Base-by-base conservation (phyloP, 2,113 vertebrate genomes). In the Cervus canadensis region DNA sequence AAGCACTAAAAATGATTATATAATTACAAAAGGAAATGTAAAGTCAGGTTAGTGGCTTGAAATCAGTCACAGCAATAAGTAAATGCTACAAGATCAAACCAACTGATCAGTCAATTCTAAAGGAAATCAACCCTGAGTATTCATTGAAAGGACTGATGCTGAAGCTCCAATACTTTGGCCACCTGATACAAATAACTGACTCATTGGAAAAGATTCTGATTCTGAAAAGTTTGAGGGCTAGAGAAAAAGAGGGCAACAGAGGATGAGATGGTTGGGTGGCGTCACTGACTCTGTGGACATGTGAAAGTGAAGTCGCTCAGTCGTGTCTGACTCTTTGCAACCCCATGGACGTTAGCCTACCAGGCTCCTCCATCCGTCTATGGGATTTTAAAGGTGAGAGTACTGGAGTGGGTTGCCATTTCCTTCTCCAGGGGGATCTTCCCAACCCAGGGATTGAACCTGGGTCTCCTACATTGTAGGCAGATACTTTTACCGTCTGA, bases 1-100 rank as follows among this genome's bases (percentile, higher is more conserved):
- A 96, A 87, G 3, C 11, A 78, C n/a, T 36, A 50, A 88, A 94
- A 84, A 89, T 93, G 30, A 95, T 64, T 71, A 28, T 23, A 82
- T 23, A 78, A 36, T 81, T 95, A 81, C 12, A 97, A 50, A 96
- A 92, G 10, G 33, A 25, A 94, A 95, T 83, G 62, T 48, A 95
- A 86, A 97, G 52, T 74, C 62, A 87, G 43, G 48, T 40, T 43
- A 57, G 25, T n/a, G 59, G 45, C n/a, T 89, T 87, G 54, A 94
- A 92, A 78, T 78, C 23, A 87, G 30, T 9, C 28, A 93, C 19
- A 92, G 9, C 89, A 81, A 82, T 15, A 94, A 43, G 2, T 10
- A 89, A 91, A 82, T 40, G 21, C 19, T 74, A 76, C 8, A 74
- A 43, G 11, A 43, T 43, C 71, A 74, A 43, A 74, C 6, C 3